Evolutionary conservation across 2,888 invertebrate genomes (phyloP), one percentile per base, ranked within the genome.

Genomic region (Neuroscelio doddi): DNA sequence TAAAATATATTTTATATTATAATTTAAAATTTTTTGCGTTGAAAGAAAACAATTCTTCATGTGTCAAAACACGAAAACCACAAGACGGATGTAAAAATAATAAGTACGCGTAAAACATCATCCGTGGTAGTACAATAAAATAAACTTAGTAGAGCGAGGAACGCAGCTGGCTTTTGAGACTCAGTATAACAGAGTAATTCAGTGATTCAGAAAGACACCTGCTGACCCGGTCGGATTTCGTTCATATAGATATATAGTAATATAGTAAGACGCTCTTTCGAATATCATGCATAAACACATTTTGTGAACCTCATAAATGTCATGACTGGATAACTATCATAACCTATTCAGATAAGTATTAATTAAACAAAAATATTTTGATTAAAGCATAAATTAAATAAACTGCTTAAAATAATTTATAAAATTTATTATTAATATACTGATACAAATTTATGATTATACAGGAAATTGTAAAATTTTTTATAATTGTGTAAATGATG

Each of bases 161-260:
- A 27, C 55, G 44, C 62, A 59, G 51, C 59, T 65, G 68, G 56
- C 50, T 59, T 56, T 56, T 50, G 51, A 59, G 45, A 27, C 39
- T 38, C 46, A 17, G 21, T 26, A 36, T 41, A 26, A 30, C 56
- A 1, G 34, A 46, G 53, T 38, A 46, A 53, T 63, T 65, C 49
- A 47, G 39, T 29, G 50, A 57, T 57, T 39, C 61, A 46, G 30
- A 44, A 57, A 59, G 50, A 44, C 65, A 65, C 65, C 65, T 69
- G 68, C 45, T 53, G 61, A 58, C 53, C 45, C 38, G 17, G 29
- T 14, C 32, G 42, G 32, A 49, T 42, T 42, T 32, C 56, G 39
- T 41, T 41, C 42, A 39, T 41, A 46, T 17, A 39, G n/a, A 39
- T 55, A 45, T 38, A 38, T 45, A 36, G 16, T n/a, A 17, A 16